These are phyloP conservation scores for Epinotia demarniana DNA, from an alignment of 2,888 invertebrate species.

Conservation along the genomic window DNA sequence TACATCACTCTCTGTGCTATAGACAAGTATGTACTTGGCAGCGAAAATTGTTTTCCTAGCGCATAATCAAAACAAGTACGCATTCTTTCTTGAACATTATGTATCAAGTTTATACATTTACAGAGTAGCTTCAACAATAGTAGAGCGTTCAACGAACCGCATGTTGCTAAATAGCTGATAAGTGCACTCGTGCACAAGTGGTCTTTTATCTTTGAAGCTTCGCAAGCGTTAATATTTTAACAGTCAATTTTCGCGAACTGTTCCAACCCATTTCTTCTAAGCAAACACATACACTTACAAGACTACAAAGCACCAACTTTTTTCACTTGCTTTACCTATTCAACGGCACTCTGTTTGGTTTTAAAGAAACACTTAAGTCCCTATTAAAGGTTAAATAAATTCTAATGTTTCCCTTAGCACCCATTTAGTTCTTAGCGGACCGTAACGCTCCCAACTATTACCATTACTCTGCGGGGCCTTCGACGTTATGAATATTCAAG, in stretches of 20 bases:
- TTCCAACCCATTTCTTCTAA: slow-evolving; percentile 2
- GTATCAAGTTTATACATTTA: background rate
- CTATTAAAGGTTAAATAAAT: slow-evolving; percentile 15
- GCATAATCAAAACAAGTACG: slow-evolving; percentile 4
- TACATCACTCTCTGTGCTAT: slow-evolving; percentile 12
- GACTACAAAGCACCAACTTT: background rate
- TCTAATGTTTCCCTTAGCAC: slow-evolving; percentile 23
- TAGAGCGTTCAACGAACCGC: slow-evolving; percentile 12
- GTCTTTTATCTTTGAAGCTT: background rate
- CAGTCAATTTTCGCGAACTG: slow-evolving; percentile 6
- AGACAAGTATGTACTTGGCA: slow-evolving; percentile 24
- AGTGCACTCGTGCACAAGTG: slow-evolving; percentile 3
- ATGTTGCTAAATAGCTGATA: slow-evolving; percentile 20
- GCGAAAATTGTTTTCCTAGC: slow-evolving; percentile 15
- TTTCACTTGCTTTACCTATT: background rate
- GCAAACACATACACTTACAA: background rate
- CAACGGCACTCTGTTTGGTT: background rate
- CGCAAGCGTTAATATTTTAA: slow-evolving; percentile 11
- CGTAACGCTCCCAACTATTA: slow-evolving; percentile 37
- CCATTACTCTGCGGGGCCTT: slow-evolving; percentile 18
- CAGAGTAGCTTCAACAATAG: slow-evolving; percentile 5
- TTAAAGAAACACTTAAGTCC: slow-evolving; percentile 8
- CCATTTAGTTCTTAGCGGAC: slow-evolving; percentile 38
- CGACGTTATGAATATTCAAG: slow-evolving; percentile 52
- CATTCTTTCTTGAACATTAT: slow-evolving; percentile 6